A percentile compares a stretch with the other conserved stretches of the same genome.
phyloP scores from a whole-genome alignment of 1,140 invertebrate genomes.

The Steinernema feltiae region DNA sequence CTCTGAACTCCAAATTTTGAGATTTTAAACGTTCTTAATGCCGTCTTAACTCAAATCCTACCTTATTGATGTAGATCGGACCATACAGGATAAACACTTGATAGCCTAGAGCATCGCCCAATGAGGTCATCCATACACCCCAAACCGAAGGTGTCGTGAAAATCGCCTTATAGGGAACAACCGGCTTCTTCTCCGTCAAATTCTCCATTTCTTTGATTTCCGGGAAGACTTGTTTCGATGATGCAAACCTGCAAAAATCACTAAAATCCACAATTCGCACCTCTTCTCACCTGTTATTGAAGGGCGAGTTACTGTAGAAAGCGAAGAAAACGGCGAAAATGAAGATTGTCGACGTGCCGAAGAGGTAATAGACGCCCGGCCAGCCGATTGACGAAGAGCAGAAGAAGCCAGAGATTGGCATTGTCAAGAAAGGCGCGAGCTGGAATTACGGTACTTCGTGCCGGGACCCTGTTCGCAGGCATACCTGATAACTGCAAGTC shows the following conservation, averaged over 20 bases:
- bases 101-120: conserved; percentile 7
- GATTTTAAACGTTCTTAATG: too few relatives aligned
- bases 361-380: neutral
- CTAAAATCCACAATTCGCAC: neutral
- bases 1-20: too few relatives aligned
- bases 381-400: neutral
- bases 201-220: neutral
- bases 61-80: conserved; percentile 7
- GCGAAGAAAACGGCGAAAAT: neutral
- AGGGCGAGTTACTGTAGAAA: neutral
- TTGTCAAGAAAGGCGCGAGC: conserved; percentile 1
- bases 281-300: conserved; percentile 17
- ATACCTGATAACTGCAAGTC: conserved; percentile 1
- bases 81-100: conserved; percentile 1
- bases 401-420: conserved; percentile 9
- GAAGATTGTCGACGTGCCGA: neutral
- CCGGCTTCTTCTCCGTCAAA: neutral
- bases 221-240: neutral
- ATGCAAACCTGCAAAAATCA: neutral
- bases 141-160: neutral
- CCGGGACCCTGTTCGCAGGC: neutral
- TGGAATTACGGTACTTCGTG: neutral
- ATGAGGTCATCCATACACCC: conserved; percentile 9
- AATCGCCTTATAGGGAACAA: conserved; percentile 22
- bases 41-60: too few relatives aligned